phyloP scores from a whole-genome alignment of 2,113 vertebrate species.

The Psophia crepitans region DNA sequence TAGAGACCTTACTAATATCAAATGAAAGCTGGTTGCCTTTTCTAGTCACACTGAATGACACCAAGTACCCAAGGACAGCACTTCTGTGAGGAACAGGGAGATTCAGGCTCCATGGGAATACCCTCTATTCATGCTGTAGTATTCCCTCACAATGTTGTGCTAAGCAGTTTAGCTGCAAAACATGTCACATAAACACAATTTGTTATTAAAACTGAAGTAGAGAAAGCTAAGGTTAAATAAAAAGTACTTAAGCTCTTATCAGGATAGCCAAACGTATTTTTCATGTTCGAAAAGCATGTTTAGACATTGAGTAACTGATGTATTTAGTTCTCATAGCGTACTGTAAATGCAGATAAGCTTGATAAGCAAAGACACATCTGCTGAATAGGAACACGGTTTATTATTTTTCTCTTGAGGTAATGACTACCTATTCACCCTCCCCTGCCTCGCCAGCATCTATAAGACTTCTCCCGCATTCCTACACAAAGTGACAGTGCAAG shows the following conservation, averaged over 20 bases:
- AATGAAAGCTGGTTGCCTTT: neutral
- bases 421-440: neutral
- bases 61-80: neutral
- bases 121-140: neutral
- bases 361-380: neutral
- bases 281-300: neutral
- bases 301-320: conserved; percentile 11
- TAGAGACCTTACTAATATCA: neutral
- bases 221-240: conserved; percentile 48
- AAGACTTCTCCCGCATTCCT: neutral
- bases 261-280: neutral
- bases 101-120: neutral
- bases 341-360: conserved; percentile 1
- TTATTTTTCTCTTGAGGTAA: conserved; percentile 10
- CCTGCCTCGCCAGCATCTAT: neutral
- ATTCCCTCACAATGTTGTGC: neutral
- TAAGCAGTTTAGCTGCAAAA: neutral
- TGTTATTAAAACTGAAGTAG: neutral
- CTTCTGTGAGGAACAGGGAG: neutral
- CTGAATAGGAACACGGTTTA: neutral
- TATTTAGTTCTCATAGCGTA: neutral
- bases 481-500: neutral
- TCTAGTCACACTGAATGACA: neutral
- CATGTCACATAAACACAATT: neutral
- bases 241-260: conserved; percentile 42